phyloP scores from a whole-genome alignment of 2,113 vertebrate species.

The Stegostoma tigrinum region DNA sequence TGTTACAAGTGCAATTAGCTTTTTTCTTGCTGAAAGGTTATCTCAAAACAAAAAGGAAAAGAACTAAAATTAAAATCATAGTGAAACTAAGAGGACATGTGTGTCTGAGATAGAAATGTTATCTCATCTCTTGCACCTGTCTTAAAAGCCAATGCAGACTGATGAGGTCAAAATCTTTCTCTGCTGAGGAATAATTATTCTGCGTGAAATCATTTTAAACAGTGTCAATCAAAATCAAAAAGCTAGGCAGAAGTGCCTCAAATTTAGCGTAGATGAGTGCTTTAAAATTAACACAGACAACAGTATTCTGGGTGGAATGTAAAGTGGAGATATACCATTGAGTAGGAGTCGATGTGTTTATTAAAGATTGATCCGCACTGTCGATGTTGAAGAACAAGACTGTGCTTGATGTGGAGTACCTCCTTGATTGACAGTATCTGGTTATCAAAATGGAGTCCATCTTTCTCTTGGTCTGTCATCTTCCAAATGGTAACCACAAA shows the following conservation, averaged over 20 bases:
- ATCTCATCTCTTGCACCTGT: not conserved
- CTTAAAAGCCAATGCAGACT: not conserved
- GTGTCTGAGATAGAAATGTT: not conserved
- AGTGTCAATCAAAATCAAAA: too few species aligned
- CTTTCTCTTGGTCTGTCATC: not conserved
- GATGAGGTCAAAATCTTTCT: constrained; percentile 12
- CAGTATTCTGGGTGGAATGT: not conserved
- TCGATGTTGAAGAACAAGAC: not conserved
- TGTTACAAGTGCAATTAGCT: constrained; percentile 14
- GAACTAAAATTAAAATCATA: not conserved
- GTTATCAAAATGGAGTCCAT: not conserved
- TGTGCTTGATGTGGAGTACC: not conserved
- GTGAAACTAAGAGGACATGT: not conserved
- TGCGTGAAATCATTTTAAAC: too few species aligned
- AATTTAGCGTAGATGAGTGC: not conserved
- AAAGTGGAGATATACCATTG: not conserved
- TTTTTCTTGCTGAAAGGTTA: constrained; percentile 10
- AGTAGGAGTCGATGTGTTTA: not conserved
- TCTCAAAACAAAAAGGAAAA: not conserved
- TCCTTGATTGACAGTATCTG: not conserved
- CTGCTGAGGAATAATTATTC: not conserved
- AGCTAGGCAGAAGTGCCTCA: not conserved
- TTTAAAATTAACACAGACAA: not conserved
- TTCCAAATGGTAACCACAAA: not conserved
- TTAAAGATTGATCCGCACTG: not conserved